Evolutionary conservation across 2,797 vertebrate genomes (phyloP), one percentile per base, ranked within the genome.

Genomic region (Clarias laeviceps): DNA sequence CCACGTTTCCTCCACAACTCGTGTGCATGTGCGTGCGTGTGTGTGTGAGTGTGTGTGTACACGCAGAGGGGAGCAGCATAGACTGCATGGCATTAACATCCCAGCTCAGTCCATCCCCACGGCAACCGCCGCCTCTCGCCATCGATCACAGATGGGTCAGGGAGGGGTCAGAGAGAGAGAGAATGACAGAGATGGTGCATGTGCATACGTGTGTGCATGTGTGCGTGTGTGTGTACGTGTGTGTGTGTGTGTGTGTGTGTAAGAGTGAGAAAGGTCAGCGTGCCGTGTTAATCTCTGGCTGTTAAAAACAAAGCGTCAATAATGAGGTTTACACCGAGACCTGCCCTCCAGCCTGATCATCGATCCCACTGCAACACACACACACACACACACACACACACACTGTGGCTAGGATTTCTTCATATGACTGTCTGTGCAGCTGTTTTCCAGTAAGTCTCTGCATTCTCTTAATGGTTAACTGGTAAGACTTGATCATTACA

Each of bases 231-330:
- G 80, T n/a, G 59, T 29, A 27, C 37, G 62, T 65, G 27, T 45
- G 56, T 24, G 74, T 72, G 74, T 56, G 76, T 29, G 62, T 7
- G 62, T 29, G 69, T 32, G 22, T n/a, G 66, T 22, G 59, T 34
- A 14, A 5, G 64, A 45, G 70, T 2, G 84, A 57, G 45, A 78
- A 82, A 66, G 79, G 66, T 69, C 76, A 40, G 77, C 7, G 66
- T 68, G 83, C 50, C 62, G 62, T 84, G 84, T 85, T 85, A 85
- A 85, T 85, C 84, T 80, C 56, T 80, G 78, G 84, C 68, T 79
- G 84, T 85, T 85, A 85, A 85, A 84, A 85, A 87, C 86, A 87
- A 87, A 84, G 82, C 70, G 69, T 84, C 86, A 87, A 84, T 69
- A 81, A 84, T 84, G 86, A 81, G 76, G 76, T 83, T 83, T 82